Evolutionary conservation across 2,797 vertebrate species (phyloP).

Genomic region (Lagocephalus sceleratus): DNA sequence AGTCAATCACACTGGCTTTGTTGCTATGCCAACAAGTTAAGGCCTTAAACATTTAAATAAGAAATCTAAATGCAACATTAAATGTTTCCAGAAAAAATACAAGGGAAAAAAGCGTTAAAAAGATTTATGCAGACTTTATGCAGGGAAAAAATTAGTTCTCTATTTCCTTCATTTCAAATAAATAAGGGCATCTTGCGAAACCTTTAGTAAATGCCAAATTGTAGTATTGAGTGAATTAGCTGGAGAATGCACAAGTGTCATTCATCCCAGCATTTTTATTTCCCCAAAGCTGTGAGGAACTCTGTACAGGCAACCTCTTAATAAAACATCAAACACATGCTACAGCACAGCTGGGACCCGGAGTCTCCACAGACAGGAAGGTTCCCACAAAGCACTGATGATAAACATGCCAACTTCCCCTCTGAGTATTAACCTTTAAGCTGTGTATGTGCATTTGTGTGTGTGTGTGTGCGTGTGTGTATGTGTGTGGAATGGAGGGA

Average conservation of each 20-base stretch:
- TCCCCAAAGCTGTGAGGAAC: constrained; percentile 20
- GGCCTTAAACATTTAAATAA: too few relatives aligned
- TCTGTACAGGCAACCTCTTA: constrained; percentile 35
- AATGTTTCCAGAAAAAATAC: too few relatives aligned
- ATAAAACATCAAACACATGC: constrained; percentile 66
- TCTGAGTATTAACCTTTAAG: constrained; percentile 33
- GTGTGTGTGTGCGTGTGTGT: constrained; percentile 17
- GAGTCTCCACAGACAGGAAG: constrained; percentile 41
- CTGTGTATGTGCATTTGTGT: constrained; percentile 7
- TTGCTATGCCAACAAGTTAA: too few relatives aligned
- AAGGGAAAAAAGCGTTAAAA: too few relatives aligned
- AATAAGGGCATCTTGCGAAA: background rate
- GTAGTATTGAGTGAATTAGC: constrained; percentile 21
- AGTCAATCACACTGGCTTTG: too few relatives aligned
- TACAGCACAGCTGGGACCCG: constrained; percentile 46
- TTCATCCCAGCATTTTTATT: constrained; percentile 16
- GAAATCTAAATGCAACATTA: too few relatives aligned
- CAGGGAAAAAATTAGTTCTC: too few relatives aligned
- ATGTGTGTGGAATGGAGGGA: constrained; percentile 12
- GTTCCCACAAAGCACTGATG: constrained; percentile 48
- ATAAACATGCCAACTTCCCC: constrained; percentile 44
- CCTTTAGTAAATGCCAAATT: constrained; percentile 19
- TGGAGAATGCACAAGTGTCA: constrained; percentile 41
- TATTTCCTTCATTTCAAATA: too few relatives aligned
- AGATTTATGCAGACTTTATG: too few relatives aligned